These are phyloP conservation scores for Bradysia coprophila DNA, from an alignment of 1,140 invertebrate species.

Conservation along the genomic window DNA sequence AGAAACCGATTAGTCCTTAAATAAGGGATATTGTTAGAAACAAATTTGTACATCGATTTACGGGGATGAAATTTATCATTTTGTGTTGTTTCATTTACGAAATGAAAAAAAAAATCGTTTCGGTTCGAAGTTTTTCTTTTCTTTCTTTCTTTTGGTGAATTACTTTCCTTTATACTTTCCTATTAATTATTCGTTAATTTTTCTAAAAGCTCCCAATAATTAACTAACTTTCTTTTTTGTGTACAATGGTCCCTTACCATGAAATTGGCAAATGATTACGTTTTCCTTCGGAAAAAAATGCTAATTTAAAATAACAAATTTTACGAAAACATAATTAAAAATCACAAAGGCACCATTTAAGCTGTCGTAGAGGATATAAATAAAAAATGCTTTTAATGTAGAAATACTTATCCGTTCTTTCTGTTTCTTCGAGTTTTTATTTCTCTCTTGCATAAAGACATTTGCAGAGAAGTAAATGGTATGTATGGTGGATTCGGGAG, in stretches of 20 bases:
- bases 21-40: slow-evolving; percentile 1
- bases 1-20: slow-evolving; percentile 4
- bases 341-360: not conserved
- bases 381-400: not conserved
- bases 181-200: not conserved
- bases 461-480: too few species aligned
- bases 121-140: too few species aligned
- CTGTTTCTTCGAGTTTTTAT: not conserved
- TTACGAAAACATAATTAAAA: not conserved
- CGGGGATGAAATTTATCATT: not conserved
- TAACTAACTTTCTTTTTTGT: too few species aligned
- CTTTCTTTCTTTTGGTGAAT: not conserved
- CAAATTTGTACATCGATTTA: slow-evolving; percentile 1
- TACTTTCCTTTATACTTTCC: not conserved
- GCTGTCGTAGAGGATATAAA: not conserved
- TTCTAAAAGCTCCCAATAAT: not conserved
- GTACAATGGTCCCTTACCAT: too few species aligned
- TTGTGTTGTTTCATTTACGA: too few species aligned
- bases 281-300: not conserved
- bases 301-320: not conserved
- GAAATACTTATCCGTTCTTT: not conserved
- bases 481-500: not conserved
- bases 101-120: too few species aligned
- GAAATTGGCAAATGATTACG: too few species aligned
- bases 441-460: too few species aligned